phyloP scores from a whole-genome alignment of 2,797 vertebrate genomes.

The Champsocephalus gunnari region DNA sequence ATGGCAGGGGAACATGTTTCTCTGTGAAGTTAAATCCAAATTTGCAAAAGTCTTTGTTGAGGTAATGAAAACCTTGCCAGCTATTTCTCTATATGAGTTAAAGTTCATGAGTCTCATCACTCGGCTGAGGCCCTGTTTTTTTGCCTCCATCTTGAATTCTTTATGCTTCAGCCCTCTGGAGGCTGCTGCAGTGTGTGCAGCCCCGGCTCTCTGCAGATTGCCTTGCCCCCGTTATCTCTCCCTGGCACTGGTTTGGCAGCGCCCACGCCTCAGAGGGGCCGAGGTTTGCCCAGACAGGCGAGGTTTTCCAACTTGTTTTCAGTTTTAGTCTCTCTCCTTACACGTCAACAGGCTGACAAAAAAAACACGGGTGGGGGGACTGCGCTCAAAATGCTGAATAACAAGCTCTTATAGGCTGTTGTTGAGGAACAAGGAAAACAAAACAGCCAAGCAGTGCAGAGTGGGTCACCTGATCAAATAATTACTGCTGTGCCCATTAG shows the following conservation, averaged over 20 bases:
- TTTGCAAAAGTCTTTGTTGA: slow-evolving; percentile 31
- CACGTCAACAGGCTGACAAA: slow-evolving; percentile 34
- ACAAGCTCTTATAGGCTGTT: slow-evolving; percentile 40
- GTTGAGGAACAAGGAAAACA: slow-evolving; percentile 68
- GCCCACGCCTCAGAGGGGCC: slow-evolving; percentile 5
- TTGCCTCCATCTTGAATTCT: slow-evolving; percentile 39
- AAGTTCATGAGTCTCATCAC: slow-evolving; percentile 56
- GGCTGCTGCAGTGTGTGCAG: slow-evolving; percentile 39
- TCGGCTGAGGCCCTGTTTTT: slow-evolving; percentile 26
- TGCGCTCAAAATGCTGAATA: slow-evolving; percentile 14
- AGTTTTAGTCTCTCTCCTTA: slow-evolving; percentile 45
- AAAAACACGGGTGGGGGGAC: neutral
- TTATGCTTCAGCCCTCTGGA: slow-evolving; percentile 39
- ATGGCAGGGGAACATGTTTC: slow-evolving; percentile 17
- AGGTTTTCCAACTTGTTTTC: slow-evolving; percentile 31
- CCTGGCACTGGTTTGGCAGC: slow-evolving; percentile 33
- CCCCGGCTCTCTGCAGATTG: slow-evolving; percentile 44
- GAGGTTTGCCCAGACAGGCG: slow-evolving; percentile 40
- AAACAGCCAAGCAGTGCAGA: slow-evolving; percentile 43
- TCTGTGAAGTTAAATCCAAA: slow-evolving; percentile 25
- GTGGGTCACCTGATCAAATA: slow-evolving; percentile 52
- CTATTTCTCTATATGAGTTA: slow-evolving; percentile 34
- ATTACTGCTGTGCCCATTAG: slow-evolving; percentile 39
- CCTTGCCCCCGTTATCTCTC: slow-evolving; percentile 55
- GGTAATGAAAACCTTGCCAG: slow-evolving; percentile 47